Base-by-base conservation (phyloP, 2,797 vertebrate genomes). In the Masticophis lateralis region DNA sequence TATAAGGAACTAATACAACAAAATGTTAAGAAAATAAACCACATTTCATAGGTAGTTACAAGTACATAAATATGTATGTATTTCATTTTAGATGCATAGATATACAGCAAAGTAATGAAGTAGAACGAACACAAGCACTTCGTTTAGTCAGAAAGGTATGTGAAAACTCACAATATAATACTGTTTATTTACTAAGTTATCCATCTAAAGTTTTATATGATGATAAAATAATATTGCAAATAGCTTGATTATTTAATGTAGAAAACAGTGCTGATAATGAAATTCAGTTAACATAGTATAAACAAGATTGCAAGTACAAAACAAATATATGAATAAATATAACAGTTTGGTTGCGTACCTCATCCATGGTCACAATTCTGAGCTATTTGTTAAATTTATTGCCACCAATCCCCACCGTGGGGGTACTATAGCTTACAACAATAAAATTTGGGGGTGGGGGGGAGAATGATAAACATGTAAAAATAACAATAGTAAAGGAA, bases 51-150 rank as follows among this genome's bases (percentile, higher is more conserved):
- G 37, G 4, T 83, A 83, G 37, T 2, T 83, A 83, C 12, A 83
- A 22, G 20, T 83, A 43, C 92, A 90, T 18, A 37, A 95, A 47
- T 83, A 47, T 47, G 47, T 83, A 83, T 83, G 18, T 83, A 83
- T 94, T 89, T 61, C 28, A 61, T 69, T 95, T 96, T 96, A 99
- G 99, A 97, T 99, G 99, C 97, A 99, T 99, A 96, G 99, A 99
- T 97, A 99, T 99, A 97, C 99, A 99, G 95, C 99, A 99, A 97
- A 99, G 99, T 98, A 99, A 99, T 87, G 99, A 99, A 98, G 99
- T 99, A 92, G 99, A 99, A 97, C 98, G 99, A 96, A 99, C 99
- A 94, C 99, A 99, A 97, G 99, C 99, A 95, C 98, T 99, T 97
- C 98, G 99, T 96, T 98, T 99, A 93, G 99, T 99, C 96, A 98